Percentiles rank a stretch among this genome's conserved stretches.
phyloP scores from a whole-genome alignment of 92 coral and sea anemone genomes.

The Epizoanthus stellaris region DNA sequence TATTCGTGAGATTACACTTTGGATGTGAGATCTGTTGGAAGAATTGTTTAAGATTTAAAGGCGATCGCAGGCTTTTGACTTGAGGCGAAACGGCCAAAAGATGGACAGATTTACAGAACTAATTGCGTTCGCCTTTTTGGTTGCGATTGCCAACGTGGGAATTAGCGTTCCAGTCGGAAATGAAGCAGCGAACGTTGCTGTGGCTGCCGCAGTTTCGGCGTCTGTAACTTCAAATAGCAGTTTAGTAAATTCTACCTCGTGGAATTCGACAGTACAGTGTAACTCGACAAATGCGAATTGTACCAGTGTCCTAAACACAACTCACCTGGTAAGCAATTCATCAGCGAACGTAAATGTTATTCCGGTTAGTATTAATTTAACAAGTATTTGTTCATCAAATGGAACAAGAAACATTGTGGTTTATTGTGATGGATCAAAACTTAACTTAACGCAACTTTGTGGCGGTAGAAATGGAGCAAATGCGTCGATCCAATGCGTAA shows the following conservation, averaged over 20 bases:
- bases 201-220: conserved; percentile 7
- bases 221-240: conserved; percentile 42
- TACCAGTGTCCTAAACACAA: conserved; percentile 50
- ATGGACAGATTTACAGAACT: conserved; percentile 30
- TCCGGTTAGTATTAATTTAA: conserved; percentile 59
- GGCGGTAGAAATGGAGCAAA: conserved; percentile 47
- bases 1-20: conserved; percentile 6
- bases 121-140: conserved; percentile 44
- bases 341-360: conserved; percentile 43
- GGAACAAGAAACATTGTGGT: conserved; percentile 38
- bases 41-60: background rate
- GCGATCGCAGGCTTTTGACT: conserved; percentile 8
- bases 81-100: conserved; percentile 1
- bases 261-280: conserved; percentile 64
- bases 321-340: conserved; percentile 35
- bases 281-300: conserved; percentile 53
- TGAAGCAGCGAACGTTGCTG: background rate
- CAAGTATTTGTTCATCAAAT: conserved; percentile 61
- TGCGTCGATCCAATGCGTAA: conserved; percentile 58
- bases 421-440: conserved; percentile 64
- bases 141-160: conserved; percentile 33
- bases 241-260: conserved; percentile 53
- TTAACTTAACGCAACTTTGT: conserved; percentile 78
- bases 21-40: background rate
- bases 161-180: conserved; percentile 1